Evolutionary conservation across 2,888 invertebrate species (phyloP).

Genomic region (Lamproptera curius): DNA sequence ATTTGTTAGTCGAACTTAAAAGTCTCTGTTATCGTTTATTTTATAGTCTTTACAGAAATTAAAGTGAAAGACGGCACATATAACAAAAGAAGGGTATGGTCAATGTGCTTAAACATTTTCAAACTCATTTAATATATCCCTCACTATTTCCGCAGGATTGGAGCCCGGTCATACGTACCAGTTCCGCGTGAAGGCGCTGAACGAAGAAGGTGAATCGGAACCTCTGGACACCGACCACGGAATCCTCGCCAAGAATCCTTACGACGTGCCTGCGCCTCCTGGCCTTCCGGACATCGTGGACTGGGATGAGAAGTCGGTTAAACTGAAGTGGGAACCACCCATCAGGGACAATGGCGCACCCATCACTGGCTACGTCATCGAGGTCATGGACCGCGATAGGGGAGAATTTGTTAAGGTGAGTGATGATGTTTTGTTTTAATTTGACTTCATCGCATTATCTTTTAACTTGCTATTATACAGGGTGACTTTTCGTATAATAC

Average conservation of each 20-base stretch:
- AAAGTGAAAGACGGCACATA: no score
- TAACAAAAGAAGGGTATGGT: no score
- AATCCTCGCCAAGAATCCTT: slow-evolving; percentile 98
- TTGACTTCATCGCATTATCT: no score
- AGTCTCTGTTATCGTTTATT: no score
- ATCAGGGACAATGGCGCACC: slow-evolving; percentile 95
- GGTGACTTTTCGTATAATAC: no score
- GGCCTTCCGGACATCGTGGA: slow-evolving; percentile 94
- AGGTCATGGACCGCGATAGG: slow-evolving; percentile 93
- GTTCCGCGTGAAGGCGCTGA: slow-evolving; percentile 97
- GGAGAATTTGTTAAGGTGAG: slow-evolving; percentile 86
- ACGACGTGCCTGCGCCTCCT: slow-evolving; percentile 91
- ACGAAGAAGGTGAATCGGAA: slow-evolving; percentile 98
- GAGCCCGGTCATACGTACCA: slow-evolving; percentile 98
- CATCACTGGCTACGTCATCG: slow-evolving; percentile 94
- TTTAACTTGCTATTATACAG: no score
- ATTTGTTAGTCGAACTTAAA: no score
- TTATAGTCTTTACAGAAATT: no score
- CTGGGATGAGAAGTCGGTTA: slow-evolving; percentile 94
- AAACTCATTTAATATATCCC: no score
- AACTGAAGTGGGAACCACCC: slow-evolving; percentile 94
- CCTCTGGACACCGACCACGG: slow-evolving; percentile 93
- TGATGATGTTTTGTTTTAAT: background rate
- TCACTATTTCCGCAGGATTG: slow-evolving; percentile 78
- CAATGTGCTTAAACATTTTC: no score